Conservation (phyloP, 2,113 vertebrate species). For the Phodopus roborovskii region DNA sequence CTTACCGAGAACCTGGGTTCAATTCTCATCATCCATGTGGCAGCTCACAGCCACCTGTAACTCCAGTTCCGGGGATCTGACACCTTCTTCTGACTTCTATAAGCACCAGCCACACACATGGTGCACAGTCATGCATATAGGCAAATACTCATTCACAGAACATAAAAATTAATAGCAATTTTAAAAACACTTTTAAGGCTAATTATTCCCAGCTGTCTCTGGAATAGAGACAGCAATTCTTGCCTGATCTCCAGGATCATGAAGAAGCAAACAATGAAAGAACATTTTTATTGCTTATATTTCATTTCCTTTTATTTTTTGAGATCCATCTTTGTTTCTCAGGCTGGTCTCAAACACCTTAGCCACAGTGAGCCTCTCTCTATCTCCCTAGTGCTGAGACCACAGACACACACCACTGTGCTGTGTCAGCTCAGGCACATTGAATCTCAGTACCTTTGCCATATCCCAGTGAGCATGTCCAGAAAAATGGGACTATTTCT, state of each 20-base stretch:
- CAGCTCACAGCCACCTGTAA: background rate
- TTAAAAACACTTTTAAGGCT: background rate
- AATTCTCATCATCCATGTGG: background rate
- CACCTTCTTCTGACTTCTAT: background rate
- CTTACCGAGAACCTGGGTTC: background rate
- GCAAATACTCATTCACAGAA: background rate
- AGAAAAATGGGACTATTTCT: background rate
- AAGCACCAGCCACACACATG: background rate
- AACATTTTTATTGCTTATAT: background rate
- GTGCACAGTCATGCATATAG: background rate
- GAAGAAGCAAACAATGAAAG: background rate
- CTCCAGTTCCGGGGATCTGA: background rate
- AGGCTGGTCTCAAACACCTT: background rate
- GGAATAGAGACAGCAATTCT: background rate
- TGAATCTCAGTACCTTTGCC: background rate
- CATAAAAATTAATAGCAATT: background rate
- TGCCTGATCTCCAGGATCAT: background rate
- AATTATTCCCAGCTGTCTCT: background rate
- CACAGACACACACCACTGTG: background rate
- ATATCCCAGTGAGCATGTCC: background rate
- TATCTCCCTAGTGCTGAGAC: background rate
- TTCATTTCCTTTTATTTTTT: background rate
- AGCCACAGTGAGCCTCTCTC: background rate
- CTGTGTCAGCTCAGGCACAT: background rate
- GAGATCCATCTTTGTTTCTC: background rate